These are phyloP conservation scores for Lordiphosa andalusiaca DNA, from an alignment of 2,888 invertebrate genomes.

Conservation along the genomic window DNA sequence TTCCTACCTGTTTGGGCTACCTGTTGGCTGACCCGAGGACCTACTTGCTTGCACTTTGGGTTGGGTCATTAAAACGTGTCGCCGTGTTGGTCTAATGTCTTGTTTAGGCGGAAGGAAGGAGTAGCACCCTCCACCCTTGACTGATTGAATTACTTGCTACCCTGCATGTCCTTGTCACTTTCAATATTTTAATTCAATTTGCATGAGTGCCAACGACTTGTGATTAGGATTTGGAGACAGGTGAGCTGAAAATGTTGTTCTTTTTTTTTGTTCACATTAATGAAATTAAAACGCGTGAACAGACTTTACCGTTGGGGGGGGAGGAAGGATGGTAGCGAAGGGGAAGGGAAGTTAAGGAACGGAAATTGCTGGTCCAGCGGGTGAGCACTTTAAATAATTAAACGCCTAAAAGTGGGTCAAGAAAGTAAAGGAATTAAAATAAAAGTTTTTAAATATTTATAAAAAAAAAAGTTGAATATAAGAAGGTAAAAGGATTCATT, in stretches of 20 bases:
- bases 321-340: background rate
- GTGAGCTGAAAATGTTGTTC: conserved; percentile 24
- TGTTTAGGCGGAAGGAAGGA: conserved; percentile 2
- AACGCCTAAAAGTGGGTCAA: conserved; percentile 18
- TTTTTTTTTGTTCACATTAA: conserved; percentile 49
- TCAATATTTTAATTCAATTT: conserved; percentile 57
- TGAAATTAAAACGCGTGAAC: conserved; percentile 62
- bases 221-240: conserved; percentile 10
- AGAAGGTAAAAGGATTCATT: no score
- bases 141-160: background rate
- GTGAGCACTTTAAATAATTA: conserved; percentile 68
- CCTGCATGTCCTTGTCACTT: conserved; percentile 36
- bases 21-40: no score
- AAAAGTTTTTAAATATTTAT: no score
- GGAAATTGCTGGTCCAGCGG: conserved; percentile 5
- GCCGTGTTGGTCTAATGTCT: conserved; percentile 14
- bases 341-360: background rate
- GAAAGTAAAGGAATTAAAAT: conserved; percentile 1
- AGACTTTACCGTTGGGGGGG: conserved; percentile 23
- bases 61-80: conserved; percentile 12
- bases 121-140: no score
- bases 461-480: no score
- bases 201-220: conserved; percentile 29
- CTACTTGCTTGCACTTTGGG: background rate
- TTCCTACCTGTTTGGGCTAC: conserved; percentile 1